These are phyloP conservation scores for Octonoba sinensis DNA, from an alignment of 2,888 invertebrate species.

Conservation along the genomic window DNA sequence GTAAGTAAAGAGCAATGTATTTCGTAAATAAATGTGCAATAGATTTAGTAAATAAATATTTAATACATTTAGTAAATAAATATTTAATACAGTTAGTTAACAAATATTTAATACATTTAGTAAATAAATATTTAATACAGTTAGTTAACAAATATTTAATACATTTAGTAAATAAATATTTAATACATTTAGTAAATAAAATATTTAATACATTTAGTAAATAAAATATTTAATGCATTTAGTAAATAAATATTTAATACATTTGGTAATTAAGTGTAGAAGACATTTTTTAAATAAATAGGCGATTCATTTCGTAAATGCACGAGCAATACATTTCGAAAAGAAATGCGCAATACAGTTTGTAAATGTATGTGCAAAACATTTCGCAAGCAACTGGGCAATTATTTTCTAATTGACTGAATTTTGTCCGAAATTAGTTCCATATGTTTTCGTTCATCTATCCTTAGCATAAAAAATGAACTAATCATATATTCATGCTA, in stretches of 20 bases:
- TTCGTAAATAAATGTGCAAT: not conserved
- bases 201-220: not conserved
- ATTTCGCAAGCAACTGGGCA: too few species aligned
- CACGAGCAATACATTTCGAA: not conserved
- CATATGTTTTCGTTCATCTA: too few species aligned
- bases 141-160: too few species aligned
- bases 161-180: not conserved
- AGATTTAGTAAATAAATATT: not conserved
- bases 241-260: too few species aligned
- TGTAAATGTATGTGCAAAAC: not conserved
- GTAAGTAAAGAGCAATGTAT: not conserved
- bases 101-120: not conserved
- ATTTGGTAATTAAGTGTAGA: not conserved
- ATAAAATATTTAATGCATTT: not conserved
- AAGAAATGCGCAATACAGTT: not conserved
- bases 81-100: not conserved
- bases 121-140: not conserved
- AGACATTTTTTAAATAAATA: not conserved
- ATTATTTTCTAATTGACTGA: too few species aligned
- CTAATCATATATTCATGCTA: too few species aligned
- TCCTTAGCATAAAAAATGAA: too few species aligned
- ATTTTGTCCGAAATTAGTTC: too few species aligned
- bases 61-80: too few species aligned
- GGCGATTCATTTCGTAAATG: conserved; percentile 10
- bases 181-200: not conserved